phyloP scores from a whole-genome alignment of 1,140 invertebrate genomes.

The Hestina assimilis region DNA sequence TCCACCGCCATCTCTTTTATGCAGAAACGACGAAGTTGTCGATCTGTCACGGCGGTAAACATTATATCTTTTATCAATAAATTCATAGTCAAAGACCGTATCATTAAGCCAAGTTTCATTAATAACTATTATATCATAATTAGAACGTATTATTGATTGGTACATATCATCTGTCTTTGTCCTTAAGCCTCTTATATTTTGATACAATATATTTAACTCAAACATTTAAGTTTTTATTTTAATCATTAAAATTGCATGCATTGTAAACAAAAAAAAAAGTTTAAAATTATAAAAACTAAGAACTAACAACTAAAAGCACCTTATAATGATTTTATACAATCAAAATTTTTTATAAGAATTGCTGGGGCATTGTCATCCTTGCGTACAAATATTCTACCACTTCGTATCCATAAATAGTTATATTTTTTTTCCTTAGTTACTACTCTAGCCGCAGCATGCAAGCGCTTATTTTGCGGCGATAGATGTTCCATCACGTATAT shows the following conservation, averaged over 20 bases:
- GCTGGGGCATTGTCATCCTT: constrained; percentile 3
- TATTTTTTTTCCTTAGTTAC: constrained; percentile 14
- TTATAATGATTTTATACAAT: constrained; percentile 3
- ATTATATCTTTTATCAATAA: constrained; percentile 7
- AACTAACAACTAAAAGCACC: constrained; percentile 7
- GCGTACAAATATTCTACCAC: neutral
- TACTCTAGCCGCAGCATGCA: constrained; percentile 16
- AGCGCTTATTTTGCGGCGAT: constrained; percentile 13
- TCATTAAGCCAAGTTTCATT: constrained; percentile 8
- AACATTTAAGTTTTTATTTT: neutral
- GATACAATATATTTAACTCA: no score
- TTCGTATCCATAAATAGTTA: constrained; percentile 14
- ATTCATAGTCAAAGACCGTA: constrained; percentile 16
- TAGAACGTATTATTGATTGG: neutral
- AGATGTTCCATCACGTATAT: constrained; percentile 15
- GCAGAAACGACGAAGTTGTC: constrained; percentile 7
- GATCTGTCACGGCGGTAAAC: constrained; percentile 8
- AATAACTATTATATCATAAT: constrained; percentile 3
- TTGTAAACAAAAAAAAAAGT: neutral
- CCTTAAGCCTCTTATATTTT: no score
- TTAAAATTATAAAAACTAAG: neutral
- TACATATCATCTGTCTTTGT: neutral
- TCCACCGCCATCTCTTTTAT: constrained; percentile 6
- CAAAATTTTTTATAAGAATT: constrained; percentile 4
- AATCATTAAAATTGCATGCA: neutral